Evolutionary conservation across 2,888 invertebrate species (phyloP), one percentile per base, ranked within the genome.

Genomic region (Pterostichus madidus): DNA sequence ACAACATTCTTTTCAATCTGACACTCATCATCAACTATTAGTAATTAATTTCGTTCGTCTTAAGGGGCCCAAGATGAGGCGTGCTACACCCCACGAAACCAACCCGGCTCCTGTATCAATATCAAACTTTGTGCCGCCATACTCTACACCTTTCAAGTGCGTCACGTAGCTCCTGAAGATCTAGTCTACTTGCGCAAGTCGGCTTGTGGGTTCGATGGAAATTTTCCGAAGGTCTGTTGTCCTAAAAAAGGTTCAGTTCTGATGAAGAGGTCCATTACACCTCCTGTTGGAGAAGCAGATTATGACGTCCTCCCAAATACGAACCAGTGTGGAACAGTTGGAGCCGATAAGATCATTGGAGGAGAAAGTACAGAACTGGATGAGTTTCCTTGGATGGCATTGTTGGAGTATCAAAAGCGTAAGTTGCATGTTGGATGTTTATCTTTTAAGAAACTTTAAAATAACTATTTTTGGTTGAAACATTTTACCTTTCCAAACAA

Each of bases 321-420:
- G 0, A 89, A 87, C 0, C 88, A 88, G 8, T 94, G 93, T 83
- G 93, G 93, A 2, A 87, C 87, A 49, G 76, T 68, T 32, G 61
- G 53, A 10, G 89, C 90, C 8, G 92, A 93, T 87, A 91, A 92
- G 84, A 94, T 95, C 84, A 91, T 92, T 49, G 94, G 94, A 1
- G 95, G 95, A 0, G 90, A 91, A 44, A 86, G 87, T 68, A 91
- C 94, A 0, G 93, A 93, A 31, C 90, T 94, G 17, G 93, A 93
- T 83, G 94, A 95, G 86, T 94, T 93, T 85, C 94, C 94, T 0
- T 95, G 95, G 95, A 93, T 94, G 93, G 92, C 91, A 0, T 88
- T 95, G n/a, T 86, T 95, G 7, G 91, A 93, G 87, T 95, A 94
- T 86, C 91, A 91, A 84, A 92, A 92, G 91, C 91, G 94, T 95